phyloP scores from a whole-genome alignment of 2,797 vertebrate genomes.

The Acanthurus tractus region DNA sequence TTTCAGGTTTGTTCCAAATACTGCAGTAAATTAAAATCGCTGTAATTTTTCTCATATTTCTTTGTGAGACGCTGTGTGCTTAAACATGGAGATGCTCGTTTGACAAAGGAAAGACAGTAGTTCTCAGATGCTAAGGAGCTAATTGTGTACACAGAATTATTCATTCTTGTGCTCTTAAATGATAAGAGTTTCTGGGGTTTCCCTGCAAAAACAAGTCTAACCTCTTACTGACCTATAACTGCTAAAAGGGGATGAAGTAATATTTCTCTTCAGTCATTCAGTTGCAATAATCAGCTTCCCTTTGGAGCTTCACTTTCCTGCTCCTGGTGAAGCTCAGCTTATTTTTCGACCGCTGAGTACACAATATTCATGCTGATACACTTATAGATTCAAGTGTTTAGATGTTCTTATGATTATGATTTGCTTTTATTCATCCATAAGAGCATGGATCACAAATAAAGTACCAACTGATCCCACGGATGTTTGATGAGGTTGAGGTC shows the following conservation, averaged over 20 bases:
- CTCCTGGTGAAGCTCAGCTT: background rate
- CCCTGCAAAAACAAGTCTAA: conserved; percentile 7
- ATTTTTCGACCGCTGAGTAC: background rate
- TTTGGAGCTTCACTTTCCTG: conserved; percentile 9
- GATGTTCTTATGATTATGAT: background rate
- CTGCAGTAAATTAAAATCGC: background rate
- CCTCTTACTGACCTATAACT: background rate
- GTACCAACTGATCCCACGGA: background rate
- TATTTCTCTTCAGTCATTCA: conserved; percentile 7
- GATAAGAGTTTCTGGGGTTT: background rate
- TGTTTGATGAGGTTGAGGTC: background rate
- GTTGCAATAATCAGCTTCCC: conserved; percentile 18
- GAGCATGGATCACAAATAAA: background rate
- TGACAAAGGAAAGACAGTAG: background rate
- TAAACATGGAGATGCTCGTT: background rate
- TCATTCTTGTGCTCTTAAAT: conserved; percentile 3
- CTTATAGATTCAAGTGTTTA: background rate
- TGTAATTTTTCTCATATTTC: background rate
- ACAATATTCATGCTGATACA: background rate
- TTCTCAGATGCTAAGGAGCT: conserved; percentile 1
- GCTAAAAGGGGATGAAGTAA: conserved; percentile 9
- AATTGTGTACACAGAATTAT: background rate
- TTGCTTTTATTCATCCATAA: background rate
- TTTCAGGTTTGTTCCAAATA: background rate
- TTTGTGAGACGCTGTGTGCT: conserved; percentile 2